Base-by-base conservation (phyloP, 2,888 invertebrate genomes). In the Xylota segnis region DNA sequence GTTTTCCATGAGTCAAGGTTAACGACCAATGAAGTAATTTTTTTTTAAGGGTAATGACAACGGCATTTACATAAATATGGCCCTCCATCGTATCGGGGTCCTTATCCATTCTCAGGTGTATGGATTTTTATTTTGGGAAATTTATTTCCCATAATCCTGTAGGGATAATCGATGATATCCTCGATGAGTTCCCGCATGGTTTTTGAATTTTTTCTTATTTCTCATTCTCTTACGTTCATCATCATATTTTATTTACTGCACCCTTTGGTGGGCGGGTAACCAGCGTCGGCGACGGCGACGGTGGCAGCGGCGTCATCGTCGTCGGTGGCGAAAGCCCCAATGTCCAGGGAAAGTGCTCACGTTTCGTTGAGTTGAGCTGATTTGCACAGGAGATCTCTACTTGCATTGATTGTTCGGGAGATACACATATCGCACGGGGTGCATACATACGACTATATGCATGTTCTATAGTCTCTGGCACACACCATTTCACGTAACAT, bases 401-500 rank as follows among this genome's bases (percentile, higher is more conserved):
- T 75, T 75, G 81, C 81, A 84, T 75, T 81, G 84, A 84, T 75
- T 81, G 77, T 59, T 37, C 34, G 12, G 7, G 16, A 72, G 61
- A 40, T 29, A 56, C 50, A 66, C 58, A 65, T 66, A 75, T 75
- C 68, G 56, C 76, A 32, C 10, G 12, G 45, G 52, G 47, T 71
- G 75, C 45, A 63, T 63, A 56, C 27, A 23, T 14, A 32, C 16
- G n/a, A n/a, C n/a, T n/a, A 9, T 16, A 54, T 52, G 45, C 58
- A 43, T 43, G 68, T 43, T 79, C 83, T 87, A 79, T 74, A 68
- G 63, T 83, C 78, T 86, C 89, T 43, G 43, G 88, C 90, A 89
- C 90, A 92, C 91, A 92, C 90, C 91, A 92, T 92, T 92, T 92
- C 91, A 92, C 92, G 92, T 92, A 92, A 92, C 92, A 92, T 92